Evolutionary conservation across 2,113 vertebrate genomes (phyloP).

Genomic region (Nothocercus nigrocapillus): DNA sequence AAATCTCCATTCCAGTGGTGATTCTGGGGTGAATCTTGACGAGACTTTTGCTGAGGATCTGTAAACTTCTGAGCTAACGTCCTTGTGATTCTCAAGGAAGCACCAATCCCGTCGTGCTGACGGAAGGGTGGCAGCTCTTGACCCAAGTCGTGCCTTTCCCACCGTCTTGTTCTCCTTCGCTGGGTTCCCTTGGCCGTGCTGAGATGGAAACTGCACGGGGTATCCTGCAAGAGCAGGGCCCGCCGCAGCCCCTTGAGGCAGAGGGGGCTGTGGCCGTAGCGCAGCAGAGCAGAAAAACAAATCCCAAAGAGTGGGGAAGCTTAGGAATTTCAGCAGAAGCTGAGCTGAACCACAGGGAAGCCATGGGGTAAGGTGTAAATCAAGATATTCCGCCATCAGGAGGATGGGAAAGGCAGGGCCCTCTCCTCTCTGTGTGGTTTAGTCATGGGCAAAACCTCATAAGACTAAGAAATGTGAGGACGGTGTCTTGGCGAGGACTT

Average conservation of each 20-base stretch:
- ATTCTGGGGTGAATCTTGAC: neutral
- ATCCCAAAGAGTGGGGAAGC: neutral
- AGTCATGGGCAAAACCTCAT: neutral
- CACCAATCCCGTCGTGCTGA: neutral
- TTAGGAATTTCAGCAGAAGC: neutral
- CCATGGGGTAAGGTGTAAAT: neutral
- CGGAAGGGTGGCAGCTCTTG: neutral
- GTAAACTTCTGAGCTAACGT: neutral
- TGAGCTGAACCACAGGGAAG: neutral
- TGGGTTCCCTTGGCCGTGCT: neutral
- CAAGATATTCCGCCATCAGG: neutral
- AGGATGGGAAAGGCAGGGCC: neutral
- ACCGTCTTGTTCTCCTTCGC: neutral
- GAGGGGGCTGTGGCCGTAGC: neutral
- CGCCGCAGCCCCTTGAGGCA: neutral
- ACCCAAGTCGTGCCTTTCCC: neutral
- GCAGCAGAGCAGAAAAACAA: neutral
- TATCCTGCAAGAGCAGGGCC: neutral
- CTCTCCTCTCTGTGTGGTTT: fast-evolving
- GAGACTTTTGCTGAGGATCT: neutral
- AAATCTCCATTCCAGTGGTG: too few relatives aligned
- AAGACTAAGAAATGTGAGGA: neutral
- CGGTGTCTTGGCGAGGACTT: neutral
- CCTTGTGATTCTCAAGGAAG: neutral
- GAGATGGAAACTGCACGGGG: neutral